phyloP scores from a whole-genome alignment of 2,888 invertebrate genomes.

The Ferdinandea cuprea region DNA sequence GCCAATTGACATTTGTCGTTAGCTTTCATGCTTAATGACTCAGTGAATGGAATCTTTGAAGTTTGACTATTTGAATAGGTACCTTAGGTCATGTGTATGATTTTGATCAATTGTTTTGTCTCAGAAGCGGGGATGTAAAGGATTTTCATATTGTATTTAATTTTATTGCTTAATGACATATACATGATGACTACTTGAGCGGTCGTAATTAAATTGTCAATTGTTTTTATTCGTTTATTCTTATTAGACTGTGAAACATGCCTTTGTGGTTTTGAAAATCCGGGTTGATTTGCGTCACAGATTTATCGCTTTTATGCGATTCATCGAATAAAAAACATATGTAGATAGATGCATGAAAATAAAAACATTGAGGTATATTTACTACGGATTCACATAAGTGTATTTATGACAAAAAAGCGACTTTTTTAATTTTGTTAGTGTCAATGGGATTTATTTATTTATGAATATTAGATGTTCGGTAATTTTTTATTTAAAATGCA shows the following conservation, averaged over 20 bases:
- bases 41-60: constrained; percentile 46
- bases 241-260: constrained; percentile 23
- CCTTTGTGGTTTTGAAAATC: constrained; percentile 34
- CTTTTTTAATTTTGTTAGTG: too few species aligned
- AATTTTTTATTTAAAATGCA: too few species aligned
- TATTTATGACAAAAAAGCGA: too few species aligned
- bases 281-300: constrained; percentile 44
- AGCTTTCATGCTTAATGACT: constrained; percentile 51
- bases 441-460: too few species aligned
- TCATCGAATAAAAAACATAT: background rate
- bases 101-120: constrained; percentile 17
- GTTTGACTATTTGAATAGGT: constrained; percentile 12
- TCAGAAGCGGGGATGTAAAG: constrained; percentile 12
- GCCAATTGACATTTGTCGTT: constrained; percentile 62
- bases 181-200: constrained; percentile 38
- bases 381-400: too few species aligned
- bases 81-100: constrained; percentile 17
- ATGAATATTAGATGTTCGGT: too few species aligned
- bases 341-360: background rate
- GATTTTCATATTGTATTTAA: constrained; percentile 21
- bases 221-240: background rate
- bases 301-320: constrained; percentile 1
- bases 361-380: background rate
- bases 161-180: constrained; percentile 41
- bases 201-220: constrained; percentile 13